Evolutionary conservation across 2,113 vertebrate species (phyloP).

Genomic region (Daphoenositta chrysoptera): DNA sequence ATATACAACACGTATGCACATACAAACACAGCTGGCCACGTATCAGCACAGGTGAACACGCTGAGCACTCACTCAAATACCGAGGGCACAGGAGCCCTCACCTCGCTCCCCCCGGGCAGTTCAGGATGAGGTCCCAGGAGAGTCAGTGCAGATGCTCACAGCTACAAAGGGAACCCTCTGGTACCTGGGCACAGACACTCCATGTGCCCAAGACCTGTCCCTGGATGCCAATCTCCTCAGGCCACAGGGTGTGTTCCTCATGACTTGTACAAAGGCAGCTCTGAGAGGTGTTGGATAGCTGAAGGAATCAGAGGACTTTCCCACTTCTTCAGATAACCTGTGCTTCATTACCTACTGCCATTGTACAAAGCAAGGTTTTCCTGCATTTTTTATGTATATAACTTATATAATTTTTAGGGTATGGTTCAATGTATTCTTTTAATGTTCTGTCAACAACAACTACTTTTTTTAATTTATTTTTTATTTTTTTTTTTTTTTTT

Average conservation of each 20-base stretch:
- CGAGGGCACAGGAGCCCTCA: background rate
- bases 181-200: background rate
- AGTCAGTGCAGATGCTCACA: background rate
- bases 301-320: background rate
- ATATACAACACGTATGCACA: background rate
- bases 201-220: background rate
- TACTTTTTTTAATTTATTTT: background rate
- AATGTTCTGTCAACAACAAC: background rate
- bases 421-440: background rate
- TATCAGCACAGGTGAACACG: background rate
- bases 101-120: background rate
- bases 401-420: background rate
- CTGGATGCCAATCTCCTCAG: background rate
- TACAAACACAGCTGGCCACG: background rate
- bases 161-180: accelerated
- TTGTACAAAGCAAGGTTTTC: background rate
- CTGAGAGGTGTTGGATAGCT: background rate
- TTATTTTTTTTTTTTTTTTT: background rate
- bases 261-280: background rate
- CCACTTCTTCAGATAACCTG: background rate
- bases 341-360: background rate
- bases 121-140: background rate
- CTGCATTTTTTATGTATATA: background rate
- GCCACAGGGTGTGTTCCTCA: background rate
- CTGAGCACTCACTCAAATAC: accelerated